Conservation (phyloP, 2,797 vertebrate species). For the Aldrovandia affinis region DNA sequence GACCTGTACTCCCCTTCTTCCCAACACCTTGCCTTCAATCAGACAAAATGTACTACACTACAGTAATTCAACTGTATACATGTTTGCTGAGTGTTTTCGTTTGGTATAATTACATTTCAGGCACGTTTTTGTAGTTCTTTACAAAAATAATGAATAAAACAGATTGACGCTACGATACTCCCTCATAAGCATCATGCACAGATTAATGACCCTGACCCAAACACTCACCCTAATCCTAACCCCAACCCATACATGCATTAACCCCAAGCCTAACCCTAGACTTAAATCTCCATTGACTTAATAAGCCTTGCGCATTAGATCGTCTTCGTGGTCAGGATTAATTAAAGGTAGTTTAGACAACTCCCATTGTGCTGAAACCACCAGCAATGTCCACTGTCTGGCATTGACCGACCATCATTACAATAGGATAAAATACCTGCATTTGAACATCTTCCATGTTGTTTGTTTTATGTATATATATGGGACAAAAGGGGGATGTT, state of each 20-base stretch:
- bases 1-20: too few species aligned
- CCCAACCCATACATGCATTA: constrained; percentile 9
- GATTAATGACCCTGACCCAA: constrained; percentile 5
- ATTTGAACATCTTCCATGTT: background rate
- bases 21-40: too few species aligned
- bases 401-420: background rate
- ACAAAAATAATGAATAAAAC: background rate
- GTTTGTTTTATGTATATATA: background rate
- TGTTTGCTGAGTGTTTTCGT: background rate
- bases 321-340: background rate
- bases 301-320: constrained; percentile 10
- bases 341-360: constrained; percentile 4
- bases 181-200: constrained; percentile 21
- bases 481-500: background rate
- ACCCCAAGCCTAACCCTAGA: background rate
- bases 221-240: constrained; percentile 8
- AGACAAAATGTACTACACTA: too few species aligned
- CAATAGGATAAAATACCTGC: background rate
- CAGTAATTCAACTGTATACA: background rate
- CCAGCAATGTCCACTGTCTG: background rate
- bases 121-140: background rate
- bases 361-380: background rate
- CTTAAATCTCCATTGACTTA: background rate
- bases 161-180: background rate
- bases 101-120: background rate